Conservation (phyloP, 2,888 invertebrate species). For the Macrosoma leucophasiata region DNA sequence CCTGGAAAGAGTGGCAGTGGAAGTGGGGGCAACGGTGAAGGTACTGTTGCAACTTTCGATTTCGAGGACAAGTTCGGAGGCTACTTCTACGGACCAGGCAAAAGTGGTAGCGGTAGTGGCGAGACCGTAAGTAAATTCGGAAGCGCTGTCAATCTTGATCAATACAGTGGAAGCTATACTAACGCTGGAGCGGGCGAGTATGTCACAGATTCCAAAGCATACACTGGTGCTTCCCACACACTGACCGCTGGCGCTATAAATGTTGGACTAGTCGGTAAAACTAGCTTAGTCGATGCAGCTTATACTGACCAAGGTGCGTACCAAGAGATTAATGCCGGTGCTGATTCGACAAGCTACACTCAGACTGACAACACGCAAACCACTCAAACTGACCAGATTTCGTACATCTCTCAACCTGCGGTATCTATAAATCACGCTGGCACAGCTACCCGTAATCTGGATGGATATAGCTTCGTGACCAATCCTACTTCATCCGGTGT, state of each 20-base stretch:
- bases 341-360: no score
- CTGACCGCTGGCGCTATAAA: conserved; percentile 66
- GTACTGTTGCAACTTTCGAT: conserved; percentile 2
- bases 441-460: conserved; percentile 49
- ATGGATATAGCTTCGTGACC: conserved; percentile 53
- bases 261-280: conserved; percentile 67
- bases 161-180: conserved; percentile 41
- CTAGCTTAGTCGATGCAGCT: conserved; percentile 54
- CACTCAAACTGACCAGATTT: conserved; percentile 42
- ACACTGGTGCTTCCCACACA: conserved; percentile 55
- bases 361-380: conserved; percentile 25
- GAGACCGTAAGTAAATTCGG: conserved; percentile 9
- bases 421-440: conserved; percentile 59
- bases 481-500: conserved; percentile 62
- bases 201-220: conserved; percentile 45
- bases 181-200: conserved; percentile 49
- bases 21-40: conserved; percentile 6
- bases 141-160: conserved; percentile 24
- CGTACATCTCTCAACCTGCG: conserved; percentile 48
- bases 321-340: no score
- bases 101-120: conserved; percentile 35
- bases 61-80: not conserved
- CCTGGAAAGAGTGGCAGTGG: not conserved
- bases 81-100: not conserved
- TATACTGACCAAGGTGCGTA: conserved; percentile 46